Conservation (phyloP, 2,113 vertebrate genomes). For the Bos javanicus region DNA sequence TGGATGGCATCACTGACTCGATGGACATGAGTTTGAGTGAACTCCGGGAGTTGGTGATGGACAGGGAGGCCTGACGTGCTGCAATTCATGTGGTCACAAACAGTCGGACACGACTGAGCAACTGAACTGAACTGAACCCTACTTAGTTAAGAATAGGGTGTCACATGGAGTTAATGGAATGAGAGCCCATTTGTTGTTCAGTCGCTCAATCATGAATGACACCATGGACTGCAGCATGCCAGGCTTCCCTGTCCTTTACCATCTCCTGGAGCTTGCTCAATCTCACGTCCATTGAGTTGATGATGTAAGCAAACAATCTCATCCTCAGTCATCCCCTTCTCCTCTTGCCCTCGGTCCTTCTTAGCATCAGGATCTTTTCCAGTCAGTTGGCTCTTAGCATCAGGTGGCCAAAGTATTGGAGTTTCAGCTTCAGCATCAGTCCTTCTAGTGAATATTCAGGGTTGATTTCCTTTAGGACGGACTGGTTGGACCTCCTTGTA, state of each 20-base stretch:
- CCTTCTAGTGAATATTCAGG: neutral
- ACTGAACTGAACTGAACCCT: neutral
- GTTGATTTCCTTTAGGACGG: neutral
- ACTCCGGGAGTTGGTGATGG: too few relatives aligned
- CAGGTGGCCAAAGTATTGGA: neutral
- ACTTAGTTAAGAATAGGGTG: neutral
- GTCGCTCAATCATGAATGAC: accelerated
- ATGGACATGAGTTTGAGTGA: too few relatives aligned
- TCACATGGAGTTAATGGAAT: neutral
- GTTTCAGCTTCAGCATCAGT: neutral
- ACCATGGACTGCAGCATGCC: neutral
- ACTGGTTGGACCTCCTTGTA: neutral
- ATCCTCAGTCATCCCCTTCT: neutral
- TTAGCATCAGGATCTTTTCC: neutral
- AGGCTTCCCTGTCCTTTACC: neutral
- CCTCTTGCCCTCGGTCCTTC: neutral
- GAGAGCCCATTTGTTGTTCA: neutral
- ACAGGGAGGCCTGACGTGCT: too few relatives aligned
- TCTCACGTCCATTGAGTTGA: neutral
- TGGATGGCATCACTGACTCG: too few relatives aligned
- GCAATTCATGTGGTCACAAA: too few relatives aligned
- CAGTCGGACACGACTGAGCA: too few relatives aligned
- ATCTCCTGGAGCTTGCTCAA: neutral
- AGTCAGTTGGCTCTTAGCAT: neutral
- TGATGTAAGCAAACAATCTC: neutral